phyloP scores from a whole-genome alignment of 1,140 invertebrate species.

The Leptestheria dahalacensis region DNA sequence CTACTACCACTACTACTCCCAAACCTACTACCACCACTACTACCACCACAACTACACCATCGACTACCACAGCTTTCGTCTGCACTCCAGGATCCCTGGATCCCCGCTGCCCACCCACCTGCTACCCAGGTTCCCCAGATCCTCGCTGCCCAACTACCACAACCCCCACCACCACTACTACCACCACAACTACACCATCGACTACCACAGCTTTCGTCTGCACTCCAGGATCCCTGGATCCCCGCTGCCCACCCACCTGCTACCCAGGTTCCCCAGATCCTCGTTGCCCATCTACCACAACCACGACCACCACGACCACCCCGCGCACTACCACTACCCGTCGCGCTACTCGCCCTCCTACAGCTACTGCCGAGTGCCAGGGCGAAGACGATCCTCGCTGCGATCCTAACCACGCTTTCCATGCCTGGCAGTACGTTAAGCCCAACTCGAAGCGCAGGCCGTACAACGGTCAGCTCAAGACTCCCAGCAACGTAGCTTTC shows the following conservation, averaged over 20 bases:
- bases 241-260: not conserved
- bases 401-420: slow-evolving; percentile 1
- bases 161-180: not conserved
- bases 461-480: not conserved
- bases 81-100: not conserved
- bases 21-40: not conserved
- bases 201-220: not conserved
- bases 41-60: not conserved
- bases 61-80: not conserved
- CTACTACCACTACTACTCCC: not conserved
- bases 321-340: not conserved
- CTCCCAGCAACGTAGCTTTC: not conserved
- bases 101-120: not conserved
- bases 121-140: not conserved
- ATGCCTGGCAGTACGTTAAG: not conserved
- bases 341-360: not conserved
- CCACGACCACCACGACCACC: slow-evolving; percentile 7
- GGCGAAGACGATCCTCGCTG: not conserved
- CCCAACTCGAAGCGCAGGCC: not conserved
- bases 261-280: not conserved
- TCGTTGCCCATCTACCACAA: not conserved
- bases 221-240: not conserved
- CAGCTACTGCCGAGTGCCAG: not conserved
- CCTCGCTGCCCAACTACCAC: not conserved
- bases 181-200: not conserved